phyloP scores from a whole-genome alignment of 2,888 invertebrate genomes.

The Euclidia mi region DNA sequence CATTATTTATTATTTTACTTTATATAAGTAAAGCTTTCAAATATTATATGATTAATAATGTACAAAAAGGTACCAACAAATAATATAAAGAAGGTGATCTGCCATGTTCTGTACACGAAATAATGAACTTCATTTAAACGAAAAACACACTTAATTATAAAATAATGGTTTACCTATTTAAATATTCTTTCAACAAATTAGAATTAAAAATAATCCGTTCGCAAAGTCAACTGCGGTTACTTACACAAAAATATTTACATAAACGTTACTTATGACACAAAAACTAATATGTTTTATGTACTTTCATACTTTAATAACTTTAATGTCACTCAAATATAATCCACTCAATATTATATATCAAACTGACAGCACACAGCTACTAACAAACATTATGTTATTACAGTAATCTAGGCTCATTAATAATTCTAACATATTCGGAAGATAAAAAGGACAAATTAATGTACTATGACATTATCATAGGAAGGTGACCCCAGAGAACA shows the following conservation, averaged over 20 bases:
- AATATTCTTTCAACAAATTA: too few species aligned
- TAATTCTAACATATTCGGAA: background rate
- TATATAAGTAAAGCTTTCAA: too few species aligned
- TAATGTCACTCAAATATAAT: background rate
- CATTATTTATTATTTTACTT: too few species aligned
- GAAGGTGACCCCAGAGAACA: conserved; percentile 27
- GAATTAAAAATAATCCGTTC: too few species aligned
- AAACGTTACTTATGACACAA: background rate
- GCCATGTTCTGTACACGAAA: too few species aligned
- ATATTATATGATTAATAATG: too few species aligned
- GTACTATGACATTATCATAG: conserved; percentile 12
- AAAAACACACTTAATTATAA: too few species aligned
- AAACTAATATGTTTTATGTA: background rate
- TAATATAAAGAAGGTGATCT: too few species aligned
- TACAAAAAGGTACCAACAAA: too few species aligned
- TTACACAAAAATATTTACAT: background rate
- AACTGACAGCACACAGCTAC: background rate
- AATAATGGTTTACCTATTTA: too few species aligned
- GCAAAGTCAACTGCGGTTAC: too few species aligned
- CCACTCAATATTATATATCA: background rate
- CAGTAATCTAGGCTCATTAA: background rate
- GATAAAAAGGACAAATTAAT: conserved; percentile 15
- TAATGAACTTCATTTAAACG: too few species aligned
- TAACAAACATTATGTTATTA: background rate
- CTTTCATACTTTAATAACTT: background rate